Evolutionary conservation across 1,140 invertebrate genomes (phyloP).

Genomic region (Delia radicum): DNA sequence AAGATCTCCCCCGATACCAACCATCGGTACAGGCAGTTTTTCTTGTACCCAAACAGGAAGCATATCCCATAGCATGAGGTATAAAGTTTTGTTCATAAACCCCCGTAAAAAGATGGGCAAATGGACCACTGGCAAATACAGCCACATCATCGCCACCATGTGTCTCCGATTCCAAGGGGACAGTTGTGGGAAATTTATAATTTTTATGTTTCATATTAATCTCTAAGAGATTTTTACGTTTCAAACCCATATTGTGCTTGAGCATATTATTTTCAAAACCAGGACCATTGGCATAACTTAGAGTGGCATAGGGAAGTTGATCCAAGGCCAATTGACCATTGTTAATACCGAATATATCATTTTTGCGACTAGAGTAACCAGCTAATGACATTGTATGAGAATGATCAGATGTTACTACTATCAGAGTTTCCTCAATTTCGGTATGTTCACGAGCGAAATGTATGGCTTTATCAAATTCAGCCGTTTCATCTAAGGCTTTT

Average conservation of each 20-base stretch:
- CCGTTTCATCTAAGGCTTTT: constrained; percentile 69
- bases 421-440: constrained; percentile 63
- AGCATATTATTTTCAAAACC: constrained; percentile 58
- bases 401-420: constrained; percentile 72
- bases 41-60: constrained; percentile 62
- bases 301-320: constrained; percentile 63
- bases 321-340: constrained; percentile 40
- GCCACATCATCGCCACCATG: constrained; percentile 63
- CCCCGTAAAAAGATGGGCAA: constrained; percentile 67
- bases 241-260: not conserved
- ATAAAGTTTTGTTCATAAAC: constrained; percentile 71
- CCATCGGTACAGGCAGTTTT: constrained; percentile 25
- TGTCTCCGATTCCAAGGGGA: constrained; percentile 58
- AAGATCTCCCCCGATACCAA: not conserved
- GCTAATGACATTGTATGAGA: constrained; percentile 69
- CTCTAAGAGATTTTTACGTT: constrained; percentile 16
- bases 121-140: constrained; percentile 64
- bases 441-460: constrained; percentile 62
- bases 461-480: constrained; percentile 69
- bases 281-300: constrained; percentile 69
- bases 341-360: constrained; percentile 64
- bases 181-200: constrained; percentile 57
- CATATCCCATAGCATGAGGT: constrained; percentile 69
- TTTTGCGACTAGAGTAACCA: constrained; percentile 72
- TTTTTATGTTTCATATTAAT: constrained; percentile 29